A percentile compares a stretch with the other conserved stretches of the same genome.
phyloP scores from a whole-genome alignment of 2,797 vertebrate species.

The Hoplostethus mediterraneus region DNA sequence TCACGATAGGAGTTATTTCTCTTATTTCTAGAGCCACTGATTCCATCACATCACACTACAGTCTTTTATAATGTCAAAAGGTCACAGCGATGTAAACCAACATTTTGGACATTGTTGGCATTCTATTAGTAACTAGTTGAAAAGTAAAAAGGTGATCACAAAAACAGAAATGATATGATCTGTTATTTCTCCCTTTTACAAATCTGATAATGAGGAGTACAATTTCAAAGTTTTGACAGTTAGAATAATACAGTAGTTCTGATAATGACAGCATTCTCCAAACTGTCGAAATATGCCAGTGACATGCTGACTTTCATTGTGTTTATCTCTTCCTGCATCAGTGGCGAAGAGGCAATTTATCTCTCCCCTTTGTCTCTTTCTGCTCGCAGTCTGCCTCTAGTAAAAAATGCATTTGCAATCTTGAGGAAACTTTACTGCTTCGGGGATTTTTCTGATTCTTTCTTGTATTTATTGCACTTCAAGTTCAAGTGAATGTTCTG shows the following conservation, averaged over 20 bases:
- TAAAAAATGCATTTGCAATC: slow-evolving; percentile 9
- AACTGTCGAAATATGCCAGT: slow-evolving; percentile 14
- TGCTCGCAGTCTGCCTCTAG: slow-evolving; percentile 36
- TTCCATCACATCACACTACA: slow-evolving; percentile 32
- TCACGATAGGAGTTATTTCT: slow-evolving; percentile 45
- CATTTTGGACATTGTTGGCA: slow-evolving; percentile 6
- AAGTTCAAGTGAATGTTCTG: slow-evolving; percentile 18
- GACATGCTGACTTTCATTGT: slow-evolving; percentile 46
- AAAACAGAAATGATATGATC: neutral
- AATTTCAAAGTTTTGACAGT: slow-evolving; percentile 24
- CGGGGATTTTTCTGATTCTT: neutral
- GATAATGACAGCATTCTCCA: slow-evolving; percentile 19
- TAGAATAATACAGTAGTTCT: neutral
- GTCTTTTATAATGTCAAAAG: slow-evolving; percentile 22
- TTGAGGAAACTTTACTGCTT: slow-evolving; percentile 12
- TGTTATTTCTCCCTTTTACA: neutral
- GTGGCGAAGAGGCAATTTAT: slow-evolving; percentile 13
- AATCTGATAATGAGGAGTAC: slow-evolving; percentile 1
- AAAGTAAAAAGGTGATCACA: neutral
- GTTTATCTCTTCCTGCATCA: slow-evolving; percentile 29
- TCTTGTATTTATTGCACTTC: slow-evolving; percentile 31
- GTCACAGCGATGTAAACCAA: slow-evolving; percentile 33
- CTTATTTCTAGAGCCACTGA: slow-evolving; percentile 13
- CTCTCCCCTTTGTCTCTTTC: slow-evolving; percentile 31
- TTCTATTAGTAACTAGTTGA: neutral